A percentile compares a stretch with the other conserved stretches of the same genome.
These are phyloP conservation scores for Myrmecobius fasciatus DNA, from an alignment of 2,113 vertebrate species.

Conservation along the genomic window DNA sequence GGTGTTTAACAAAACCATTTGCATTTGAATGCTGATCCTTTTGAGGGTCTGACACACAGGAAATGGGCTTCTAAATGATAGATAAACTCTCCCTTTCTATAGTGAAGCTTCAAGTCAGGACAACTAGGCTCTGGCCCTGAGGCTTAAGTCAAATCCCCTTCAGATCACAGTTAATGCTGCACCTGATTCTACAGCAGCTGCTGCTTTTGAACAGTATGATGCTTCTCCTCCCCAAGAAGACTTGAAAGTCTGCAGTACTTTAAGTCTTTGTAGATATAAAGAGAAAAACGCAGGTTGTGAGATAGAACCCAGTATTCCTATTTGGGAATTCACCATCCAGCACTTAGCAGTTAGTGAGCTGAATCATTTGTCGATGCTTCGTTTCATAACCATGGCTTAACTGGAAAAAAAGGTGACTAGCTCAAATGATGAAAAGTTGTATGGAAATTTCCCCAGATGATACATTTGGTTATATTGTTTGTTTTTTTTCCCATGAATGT, in stretches of 20 bases:
- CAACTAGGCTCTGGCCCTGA: not conserved
- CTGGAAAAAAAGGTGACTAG: constrained; percentile 60
- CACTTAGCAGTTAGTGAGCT: constrained; percentile 39
- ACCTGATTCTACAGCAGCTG: constrained; percentile 43
- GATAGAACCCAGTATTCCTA: not conserved
- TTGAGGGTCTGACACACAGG: accelerated
- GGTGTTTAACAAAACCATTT: constrained; percentile 50
- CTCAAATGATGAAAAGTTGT: constrained; percentile 68
- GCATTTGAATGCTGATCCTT: constrained; percentile 17
- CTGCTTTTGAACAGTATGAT: not conserved
- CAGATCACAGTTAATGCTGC: constrained; percentile 28
- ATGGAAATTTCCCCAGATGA: constrained; percentile 69
- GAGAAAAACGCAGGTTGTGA: constrained; percentile 43
- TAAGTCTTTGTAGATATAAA: constrained; percentile 24
- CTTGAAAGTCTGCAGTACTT: not conserved
- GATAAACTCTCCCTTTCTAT: constrained; percentile 28
- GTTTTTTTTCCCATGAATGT: constrained; percentile 63
- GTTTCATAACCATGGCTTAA: constrained; percentile 55
- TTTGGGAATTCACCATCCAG: constrained; percentile 43
- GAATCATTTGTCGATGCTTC: constrained; percentile 60
- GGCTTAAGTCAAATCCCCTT: constrained; percentile 53
- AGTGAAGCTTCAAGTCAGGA: constrained; percentile 45
- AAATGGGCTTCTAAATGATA: constrained; percentile 1
- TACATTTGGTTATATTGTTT: constrained; percentile 59
- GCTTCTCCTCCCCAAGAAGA: constrained; percentile 48